Base-by-base conservation (phyloP, 2,113 vertebrate genomes). In the Junco hyemalis region DNA sequence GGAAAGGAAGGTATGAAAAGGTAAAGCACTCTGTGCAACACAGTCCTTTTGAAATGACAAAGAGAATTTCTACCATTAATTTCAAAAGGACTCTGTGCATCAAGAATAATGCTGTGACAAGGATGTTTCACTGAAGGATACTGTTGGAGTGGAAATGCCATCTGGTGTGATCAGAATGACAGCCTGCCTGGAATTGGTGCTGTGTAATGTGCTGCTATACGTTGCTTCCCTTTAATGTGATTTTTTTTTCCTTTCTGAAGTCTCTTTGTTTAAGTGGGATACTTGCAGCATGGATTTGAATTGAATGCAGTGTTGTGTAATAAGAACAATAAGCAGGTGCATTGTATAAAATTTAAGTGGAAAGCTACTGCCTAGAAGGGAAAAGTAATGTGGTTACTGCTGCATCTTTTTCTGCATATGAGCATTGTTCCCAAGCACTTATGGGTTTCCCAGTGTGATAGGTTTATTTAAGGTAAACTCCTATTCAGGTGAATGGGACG, bases 301-400 rank as follows among this genome's bases (percentile, higher is more conserved):
- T 81, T 86, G 71, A 95, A 90, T 72, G 66, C 3, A 16, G 66
- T 92, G 70, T 61, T 89, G 25, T 90, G 69, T 86, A 86, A 71
- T 83, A 64, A 78, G 68, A 90, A 81, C 93, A 96, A 92, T 93
- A 90, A 92, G 56, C 36, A 86, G 88, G 82, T 93, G 69, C 56
- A 57, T 35, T 88, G 79, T 90, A 19, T 81, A 74, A 61, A 88
- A 88, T 79, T 51, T 68, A 90, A 84, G 72, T 78, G 44, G 60
- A 86, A 88, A 92, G 69, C 69, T 84, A 12, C 25, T 92, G 79
- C 80, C 76, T 90, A 25, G 68, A 83, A 80, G 81, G 90, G 36
- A 25, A 63, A 94, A 47, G 45, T 63, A 31, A 66, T 68, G 60
- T 68, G 56, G 68, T 73, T 93, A 70, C 26, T 88, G 56, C 76